Conservation (phyloP, 2,888 invertebrate species). For the Xylophagus ater region DNA sequence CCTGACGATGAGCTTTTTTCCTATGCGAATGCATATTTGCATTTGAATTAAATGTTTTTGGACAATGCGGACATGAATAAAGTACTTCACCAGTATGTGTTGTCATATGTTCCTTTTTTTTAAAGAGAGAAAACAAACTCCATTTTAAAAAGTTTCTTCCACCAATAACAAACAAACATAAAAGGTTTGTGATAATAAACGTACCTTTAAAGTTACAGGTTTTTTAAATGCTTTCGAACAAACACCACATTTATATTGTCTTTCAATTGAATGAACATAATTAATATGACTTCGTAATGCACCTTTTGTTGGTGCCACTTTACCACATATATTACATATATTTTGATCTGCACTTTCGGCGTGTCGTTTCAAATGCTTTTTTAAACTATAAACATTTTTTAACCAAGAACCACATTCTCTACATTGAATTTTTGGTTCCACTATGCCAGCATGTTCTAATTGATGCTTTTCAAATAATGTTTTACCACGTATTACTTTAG, state of each 20-base stretch:
- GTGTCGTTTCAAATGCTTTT: constrained; percentile 4
- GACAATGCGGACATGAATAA: too few relatives aligned
- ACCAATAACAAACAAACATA: too few relatives aligned
- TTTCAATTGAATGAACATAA: constrained; percentile 12
- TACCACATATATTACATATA: constrained; percentile 13
- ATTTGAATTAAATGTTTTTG: too few relatives aligned
- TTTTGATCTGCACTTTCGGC: constrained; percentile 2
- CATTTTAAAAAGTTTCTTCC: too few relatives aligned
- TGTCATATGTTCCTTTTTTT: too few relatives aligned
- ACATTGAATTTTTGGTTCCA: constrained; percentile 13
- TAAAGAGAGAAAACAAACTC: too few relatives aligned
- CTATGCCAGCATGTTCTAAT: constrained; percentile 6
- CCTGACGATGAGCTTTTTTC: too few relatives aligned
- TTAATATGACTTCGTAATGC: constrained; percentile 14
- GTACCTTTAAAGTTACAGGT: constrained; percentile 13
- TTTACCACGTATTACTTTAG: constrained; percentile 11
- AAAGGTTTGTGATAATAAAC: too few relatives aligned
- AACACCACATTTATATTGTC: constrained; percentile 8
- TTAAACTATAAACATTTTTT: constrained; percentile 10
- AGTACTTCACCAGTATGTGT: too few relatives aligned
- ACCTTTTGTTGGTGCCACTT: constrained; percentile 7
- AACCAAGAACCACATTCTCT: constrained; percentile 14
- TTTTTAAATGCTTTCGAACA: too few relatives aligned
- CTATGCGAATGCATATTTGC: too few relatives aligned
- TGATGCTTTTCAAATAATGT: constrained; percentile 11